phyloP scores from a whole-genome alignment of 2,113 vertebrate species.

The Globicephala melas region DNA sequence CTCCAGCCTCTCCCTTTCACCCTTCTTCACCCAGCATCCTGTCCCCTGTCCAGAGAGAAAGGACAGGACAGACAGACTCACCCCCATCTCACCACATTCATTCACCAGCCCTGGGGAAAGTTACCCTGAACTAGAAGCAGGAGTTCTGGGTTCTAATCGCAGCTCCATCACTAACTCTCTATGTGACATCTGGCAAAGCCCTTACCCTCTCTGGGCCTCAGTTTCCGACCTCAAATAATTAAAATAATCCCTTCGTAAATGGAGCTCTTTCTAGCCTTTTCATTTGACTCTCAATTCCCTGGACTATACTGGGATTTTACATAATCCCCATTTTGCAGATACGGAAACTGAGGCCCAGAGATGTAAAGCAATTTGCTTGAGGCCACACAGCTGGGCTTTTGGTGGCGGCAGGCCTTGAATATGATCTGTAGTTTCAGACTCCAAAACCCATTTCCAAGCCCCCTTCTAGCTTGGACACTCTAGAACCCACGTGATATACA shows the following conservation, averaged over 20 bases:
- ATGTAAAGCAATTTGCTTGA: conserved; percentile 11
- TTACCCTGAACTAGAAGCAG: neutral
- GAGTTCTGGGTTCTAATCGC: neutral
- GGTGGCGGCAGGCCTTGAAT: neutral
- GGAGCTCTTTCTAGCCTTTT: neutral
- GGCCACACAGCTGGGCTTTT: neutral
- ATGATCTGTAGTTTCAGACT: neutral
- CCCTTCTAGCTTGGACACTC: neutral
- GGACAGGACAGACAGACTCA: neutral
- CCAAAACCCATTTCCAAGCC: neutral
- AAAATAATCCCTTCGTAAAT: conserved; percentile 29
- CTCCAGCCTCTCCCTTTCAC: conserved; percentile 36
- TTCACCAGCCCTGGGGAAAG: conserved; percentile 17
- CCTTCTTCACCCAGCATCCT: neutral
- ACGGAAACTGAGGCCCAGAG: conserved; percentile 55
- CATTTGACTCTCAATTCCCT: neutral
- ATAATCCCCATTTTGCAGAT: neutral
- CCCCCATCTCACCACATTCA: neutral
- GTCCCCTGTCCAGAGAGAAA: conserved; percentile 32
- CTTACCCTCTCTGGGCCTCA: conserved; percentile 51
- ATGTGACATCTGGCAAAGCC: conserved; percentile 24
- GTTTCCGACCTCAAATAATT: conserved; percentile 54
- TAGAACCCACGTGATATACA: neutral
- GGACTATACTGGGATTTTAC: neutral
- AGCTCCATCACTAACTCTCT: neutral